Conservation (phyloP, 2,888 invertebrate species). For the Agapetus fuscipes region DNA sequence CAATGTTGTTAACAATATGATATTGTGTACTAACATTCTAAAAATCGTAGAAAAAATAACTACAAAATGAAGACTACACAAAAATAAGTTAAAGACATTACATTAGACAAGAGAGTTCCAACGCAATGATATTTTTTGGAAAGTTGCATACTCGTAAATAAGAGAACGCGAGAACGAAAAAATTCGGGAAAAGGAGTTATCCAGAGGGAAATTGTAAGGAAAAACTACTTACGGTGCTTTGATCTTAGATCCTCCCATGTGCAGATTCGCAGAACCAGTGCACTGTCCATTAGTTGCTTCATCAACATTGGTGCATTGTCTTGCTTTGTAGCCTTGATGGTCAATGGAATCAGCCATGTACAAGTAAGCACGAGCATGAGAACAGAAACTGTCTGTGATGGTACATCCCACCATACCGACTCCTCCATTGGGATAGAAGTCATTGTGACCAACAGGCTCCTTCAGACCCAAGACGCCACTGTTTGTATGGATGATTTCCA, state of each 20-base stretch:
- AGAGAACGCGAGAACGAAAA: no score
- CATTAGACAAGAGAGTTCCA: no score
- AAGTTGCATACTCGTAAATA: no score
- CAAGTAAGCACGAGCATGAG: conserved; percentile 30
- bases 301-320: conserved; percentile 26
- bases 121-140: no score
- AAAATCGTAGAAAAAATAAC: no score
- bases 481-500: conserved; percentile 39
- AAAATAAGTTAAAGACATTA: no score
- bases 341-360: conserved; percentile 32
- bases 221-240: conserved; percentile 13
- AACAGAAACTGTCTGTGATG: conserved; percentile 27
- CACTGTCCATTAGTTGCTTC: conserved; percentile 26
- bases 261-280: conserved; percentile 28
- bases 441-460: conserved; percentile 39
- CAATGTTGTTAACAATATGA: no score
- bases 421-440: conserved; percentile 35
- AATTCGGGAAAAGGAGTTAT: no score
- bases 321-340: conserved; percentile 28
- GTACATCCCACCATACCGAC: conserved; percentile 32
- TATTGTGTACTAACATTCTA: no score
- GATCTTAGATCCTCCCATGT: conserved; percentile 26
- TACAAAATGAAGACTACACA: no score
- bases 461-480: conserved; percentile 34
- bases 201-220: no score